Percentiles rank a stretch among this genome's conserved stretches.
These are phyloP conservation scores for Zoanthus solanderi DNA, from an alignment of 92 coral and sea anemone species.

Conservation along the genomic window DNA sequence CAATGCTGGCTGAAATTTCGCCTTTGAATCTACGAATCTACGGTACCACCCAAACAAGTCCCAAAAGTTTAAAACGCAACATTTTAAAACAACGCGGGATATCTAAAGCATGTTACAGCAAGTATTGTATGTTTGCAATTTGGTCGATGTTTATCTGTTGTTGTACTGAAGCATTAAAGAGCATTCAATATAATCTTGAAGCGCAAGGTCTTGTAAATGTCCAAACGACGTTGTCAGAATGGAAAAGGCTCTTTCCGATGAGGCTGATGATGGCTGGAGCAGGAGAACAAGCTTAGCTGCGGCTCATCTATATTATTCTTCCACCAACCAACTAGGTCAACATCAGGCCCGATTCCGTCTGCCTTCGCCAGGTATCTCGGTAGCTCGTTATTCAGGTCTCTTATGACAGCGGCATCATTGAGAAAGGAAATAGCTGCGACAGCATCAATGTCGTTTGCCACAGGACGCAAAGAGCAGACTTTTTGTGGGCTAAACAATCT, in stretches of 20 bases:
- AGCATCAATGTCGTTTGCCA: constrained; percentile 31
- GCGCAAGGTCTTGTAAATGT: no score
- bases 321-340: not conserved
- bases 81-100: no score
- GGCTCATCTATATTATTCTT: constrained; percentile 37
- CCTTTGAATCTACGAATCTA: no score
- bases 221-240: not conserved
- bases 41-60: no score
- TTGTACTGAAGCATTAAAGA: no score
- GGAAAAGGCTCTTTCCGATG: constrained; percentile 43
- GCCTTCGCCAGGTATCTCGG: constrained; percentile 30
- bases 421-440: not conserved
- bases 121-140: no score
- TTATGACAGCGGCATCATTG: not conserved
- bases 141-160: no score
- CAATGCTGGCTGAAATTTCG: no score
- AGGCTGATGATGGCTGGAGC: not conserved
- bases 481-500: constrained; percentile 43
- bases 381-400: constrained; percentile 11
- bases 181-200: no score
- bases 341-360: constrained; percentile 26
- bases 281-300: constrained; percentile 28
- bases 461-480: constrained; percentile 34
- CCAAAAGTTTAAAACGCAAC: no score
- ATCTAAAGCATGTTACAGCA: no score